Evolutionary conservation across 2,797 vertebrate species (phyloP), one percentile per base, ranked within the genome.

Genomic region (Neosalanx taihuensis): DNA sequence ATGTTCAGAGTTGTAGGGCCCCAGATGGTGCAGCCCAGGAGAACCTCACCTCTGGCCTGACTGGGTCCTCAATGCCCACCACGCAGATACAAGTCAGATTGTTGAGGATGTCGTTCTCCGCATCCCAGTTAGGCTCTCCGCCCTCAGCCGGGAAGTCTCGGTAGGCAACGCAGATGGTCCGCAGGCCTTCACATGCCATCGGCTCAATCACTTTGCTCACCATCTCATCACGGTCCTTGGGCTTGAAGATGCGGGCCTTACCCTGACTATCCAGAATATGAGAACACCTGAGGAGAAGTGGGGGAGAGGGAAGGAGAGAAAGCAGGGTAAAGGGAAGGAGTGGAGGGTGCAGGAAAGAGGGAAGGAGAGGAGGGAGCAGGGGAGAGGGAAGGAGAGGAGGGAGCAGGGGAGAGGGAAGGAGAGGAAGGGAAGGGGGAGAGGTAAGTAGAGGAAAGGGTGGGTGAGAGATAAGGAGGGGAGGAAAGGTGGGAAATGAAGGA

Each of bases 21-120:
- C 35, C 35, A 37, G 35, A 37, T 37, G 35, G 6, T 57, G 5
- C 53, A 17, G 53, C 53, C n/a, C 53, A 23, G 56, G 56, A 12
- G 20, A 12, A 30, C 26, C 12, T 79, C 89, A 99, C 98, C 96
- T 99, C 98, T 0, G 90, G 95, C 73, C 97, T 92, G 60, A 99
- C 97, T 0, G 98, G 98, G 65, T 99, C 98, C 87, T 99, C 98
- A 18, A 99, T 99, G 72, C 98, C 98, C 20, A 98, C 96, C 78
- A 99, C 96, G 0, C 87, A 79, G 0, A 99, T 94, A 88, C 97
- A 99, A 72, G 94, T 97, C 64, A 99, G 92, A 0, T 96, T 93
- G 0, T 88, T 92, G 71, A 99, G 88, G 85, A 99, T 94, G 1
- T 97, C 95, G 0, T 79, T 92, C 86, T 99, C 98, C 0, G 70